Evolutionary conservation across 2,888 invertebrate species (phyloP).

Genomic region (Monochamus alternatus): DNA sequence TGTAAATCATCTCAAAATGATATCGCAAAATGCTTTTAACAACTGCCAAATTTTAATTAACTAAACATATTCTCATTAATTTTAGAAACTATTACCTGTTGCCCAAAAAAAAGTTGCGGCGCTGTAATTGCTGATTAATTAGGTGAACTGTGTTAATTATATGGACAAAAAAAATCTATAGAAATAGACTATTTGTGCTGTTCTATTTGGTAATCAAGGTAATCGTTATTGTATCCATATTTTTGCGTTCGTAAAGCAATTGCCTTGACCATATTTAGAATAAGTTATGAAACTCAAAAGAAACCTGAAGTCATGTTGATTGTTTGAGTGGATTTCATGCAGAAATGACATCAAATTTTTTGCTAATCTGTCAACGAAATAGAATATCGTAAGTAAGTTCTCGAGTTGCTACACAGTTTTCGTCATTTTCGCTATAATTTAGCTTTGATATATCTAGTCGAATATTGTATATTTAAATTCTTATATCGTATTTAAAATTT

Average conservation of each 20-base stretch:
- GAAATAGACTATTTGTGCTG: slow-evolving; percentile 9
- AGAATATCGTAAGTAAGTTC: slow-evolving; percentile 14
- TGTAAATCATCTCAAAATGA: too few species aligned
- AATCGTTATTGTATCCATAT: slow-evolving; percentile 20
- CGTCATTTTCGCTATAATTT: neutral
- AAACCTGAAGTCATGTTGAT: slow-evolving; percentile 16
- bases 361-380: slow-evolving; percentile 16
- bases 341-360: slow-evolving; percentile 27
- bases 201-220: slow-evolving; percentile 25
- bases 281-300: slow-evolving; percentile 24
- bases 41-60: too few species aligned
- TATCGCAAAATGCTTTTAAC: too few species aligned
- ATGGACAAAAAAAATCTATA: neutral
- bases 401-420: slow-evolving; percentile 6
- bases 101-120: neutral
- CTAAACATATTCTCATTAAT: neutral
- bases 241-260: slow-evolving; percentile 12
- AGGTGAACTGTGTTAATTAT: neutral
- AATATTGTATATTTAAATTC: too few species aligned
- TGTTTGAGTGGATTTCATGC: slow-evolving; percentile 23
- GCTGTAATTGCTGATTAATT: neutral
- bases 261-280: slow-evolving; percentile 29
- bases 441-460: too few species aligned
- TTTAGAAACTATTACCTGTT: slow-evolving; percentile 13
- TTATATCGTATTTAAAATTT: too few species aligned